Percentiles rank a stretch among this genome's conserved stretches.
Evolutionary conservation across 2,888 invertebrate species (phyloP).

Genomic region (Drosophila kambysellisi): DNA sequence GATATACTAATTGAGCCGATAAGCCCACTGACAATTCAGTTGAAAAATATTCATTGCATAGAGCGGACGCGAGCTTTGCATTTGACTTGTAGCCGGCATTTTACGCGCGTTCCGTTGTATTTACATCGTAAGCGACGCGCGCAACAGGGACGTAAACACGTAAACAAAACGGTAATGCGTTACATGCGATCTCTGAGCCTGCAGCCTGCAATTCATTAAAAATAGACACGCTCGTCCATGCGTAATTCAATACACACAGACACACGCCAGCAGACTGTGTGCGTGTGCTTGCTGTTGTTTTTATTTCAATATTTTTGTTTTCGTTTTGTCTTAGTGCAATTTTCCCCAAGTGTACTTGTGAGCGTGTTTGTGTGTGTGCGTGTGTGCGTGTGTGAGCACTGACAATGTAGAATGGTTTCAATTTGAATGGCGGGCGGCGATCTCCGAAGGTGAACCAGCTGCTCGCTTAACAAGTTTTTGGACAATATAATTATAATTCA

Average conservation of each 20-base stretch:
- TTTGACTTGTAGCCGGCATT: constrained; percentile 51
- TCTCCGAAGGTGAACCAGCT: constrained; percentile 55
- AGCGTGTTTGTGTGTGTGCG: constrained; percentile 5
- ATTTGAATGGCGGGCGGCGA: constrained; percentile 43
- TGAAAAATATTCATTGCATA: constrained; percentile 41
- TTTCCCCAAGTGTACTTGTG: constrained; percentile 27
- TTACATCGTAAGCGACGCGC: constrained; percentile 59
- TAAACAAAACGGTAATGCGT: constrained; percentile 55
- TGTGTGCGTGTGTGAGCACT: constrained; percentile 17
- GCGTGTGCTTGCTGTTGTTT: constrained; percentile 38
- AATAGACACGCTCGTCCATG: constrained; percentile 43
- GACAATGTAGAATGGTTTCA: constrained; percentile 44
- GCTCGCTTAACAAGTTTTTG: constrained; percentile 40
- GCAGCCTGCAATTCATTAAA: constrained; percentile 36
- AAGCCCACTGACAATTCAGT: constrained; percentile 31
- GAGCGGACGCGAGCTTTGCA: constrained; percentile 28
- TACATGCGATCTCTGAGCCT: constrained; percentile 15
- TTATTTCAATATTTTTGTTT: constrained; percentile 21
- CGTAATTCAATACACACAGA: constrained; percentile 46
- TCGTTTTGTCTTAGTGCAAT: constrained; percentile 47
- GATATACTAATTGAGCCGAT: constrained; percentile 2
- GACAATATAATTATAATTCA: constrained; percentile 40
- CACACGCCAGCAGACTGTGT: constrained; percentile 13
- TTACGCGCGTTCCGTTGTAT: constrained; percentile 50
- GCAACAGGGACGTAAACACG: constrained; percentile 64